Base-by-base conservation (phyloP, 2,888 invertebrate genomes). In the Monoplex corrugatus region DNA sequence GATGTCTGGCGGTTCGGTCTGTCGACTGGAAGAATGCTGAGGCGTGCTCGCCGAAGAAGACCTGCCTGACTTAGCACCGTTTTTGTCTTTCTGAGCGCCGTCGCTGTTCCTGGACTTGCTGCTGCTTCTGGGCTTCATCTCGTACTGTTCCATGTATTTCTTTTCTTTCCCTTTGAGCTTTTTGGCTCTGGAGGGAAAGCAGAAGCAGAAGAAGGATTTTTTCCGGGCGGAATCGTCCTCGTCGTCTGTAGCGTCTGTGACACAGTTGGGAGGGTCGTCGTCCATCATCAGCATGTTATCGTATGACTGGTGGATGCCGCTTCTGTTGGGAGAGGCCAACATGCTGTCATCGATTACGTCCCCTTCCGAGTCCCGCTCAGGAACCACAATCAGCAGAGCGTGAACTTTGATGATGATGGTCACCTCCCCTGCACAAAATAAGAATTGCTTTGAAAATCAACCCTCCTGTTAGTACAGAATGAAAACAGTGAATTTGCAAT, bases 231-330 rank as follows among this genome's bases (percentile, higher is more conserved):
- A 89, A 23, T 90, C 89, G 23, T 92, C 92, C 32, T 92, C 91
- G 3, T 91, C 91, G 6, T 94, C 93, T 43, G 91, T 90, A 3
- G 92, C 92, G 86, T 93, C 92, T 23, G 91, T 43, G 78, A 93
- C 93, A 85, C 93, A 93, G 16, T 92, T 90, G 72, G 63, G 50
- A 10, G 84, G 87, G 80, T 92, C 93, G 1, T 90, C 91, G 23
- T 92, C 94, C 28, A 93, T 89, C 84, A 93, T 90, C 57, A 93
- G 92, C 94, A 94, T 94, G 89, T 94, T 94, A 88, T 94, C 94
- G 85, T 93, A 94, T 80, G 94, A 94, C 93, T 23, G 93, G 93
- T 40, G 93, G 89, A 86, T 93, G 92, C 28, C 91, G 38, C 45
- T 88, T 45, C 72, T 86, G 89, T 63, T 89, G 86, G 89, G 91